Base-by-base conservation (phyloP, 2,888 invertebrate species). In the Gisinianus flammeolus region DNA sequence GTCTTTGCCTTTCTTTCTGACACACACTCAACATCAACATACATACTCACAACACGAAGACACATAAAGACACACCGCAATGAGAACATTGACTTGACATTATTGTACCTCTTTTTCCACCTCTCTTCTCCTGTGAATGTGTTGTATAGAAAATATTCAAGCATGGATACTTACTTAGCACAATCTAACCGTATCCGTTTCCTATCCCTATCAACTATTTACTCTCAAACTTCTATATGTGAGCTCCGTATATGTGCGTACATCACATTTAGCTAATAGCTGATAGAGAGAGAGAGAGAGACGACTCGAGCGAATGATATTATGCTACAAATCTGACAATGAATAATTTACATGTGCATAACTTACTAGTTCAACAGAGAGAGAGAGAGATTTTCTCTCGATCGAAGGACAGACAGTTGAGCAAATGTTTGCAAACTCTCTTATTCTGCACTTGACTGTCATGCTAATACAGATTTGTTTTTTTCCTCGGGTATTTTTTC, bases 71-170 rank as follows among this genome's bases (percentile, higher is more conserved):
- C 19, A 44, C 16, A 68, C 68, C 62, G 19, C 62, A 68, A 76
- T 76, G 76, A 76, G 76, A 76, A 76, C 76, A 30, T 76, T 76
- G 75, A 76, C 75, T 68, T 76, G 68, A 68, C 69, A 70, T 70
- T 70, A 70, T 70, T 70, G 22, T 70, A 44, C 44, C 44, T 44
- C 44, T 44, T 44, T 44, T 44, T 44, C 8, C 54, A 28, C 28
- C 22, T 54, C 54, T 24, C n/a, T 68, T 31, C 24, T 16, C 19
- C 44, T 44, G 44, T 44, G 2, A 16, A 12, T 44, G 8, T 44
- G 2, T 44, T 6, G n/a, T n/a, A 44, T 16, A 24, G 35, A 44
- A 5, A 35, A 35, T 5, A 35, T 8, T 35, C 44, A 44, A 44
- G 44, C 44, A 44, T 44, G 44, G 44, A 26, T 52, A 69, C 10